Conservation (phyloP, 2,888 invertebrate genomes). For the Scrobipalpa costella region DNA sequence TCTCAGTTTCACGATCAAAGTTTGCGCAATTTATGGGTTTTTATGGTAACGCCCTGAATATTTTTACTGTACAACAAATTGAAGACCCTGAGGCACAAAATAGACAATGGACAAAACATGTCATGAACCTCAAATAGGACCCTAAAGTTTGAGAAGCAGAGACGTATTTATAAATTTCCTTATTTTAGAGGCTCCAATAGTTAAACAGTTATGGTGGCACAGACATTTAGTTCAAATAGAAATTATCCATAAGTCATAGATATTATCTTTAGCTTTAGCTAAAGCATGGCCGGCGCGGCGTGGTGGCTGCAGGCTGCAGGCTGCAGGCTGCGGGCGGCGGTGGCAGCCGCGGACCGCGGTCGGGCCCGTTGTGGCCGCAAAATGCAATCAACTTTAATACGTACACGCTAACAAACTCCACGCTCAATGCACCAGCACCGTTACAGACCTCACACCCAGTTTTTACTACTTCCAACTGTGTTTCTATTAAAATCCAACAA, state of each 20-base stretch:
- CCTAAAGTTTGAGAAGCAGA: neutral
- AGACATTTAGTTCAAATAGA: constrained; percentile 1
- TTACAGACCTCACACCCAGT: constrained; percentile 6
- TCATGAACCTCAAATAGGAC: too few relatives aligned
- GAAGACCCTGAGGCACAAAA: neutral
- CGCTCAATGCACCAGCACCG: constrained; percentile 14
- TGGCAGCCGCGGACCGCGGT: constrained; percentile 21
- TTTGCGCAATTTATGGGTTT: neutral
- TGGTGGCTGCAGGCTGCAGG: neutral
- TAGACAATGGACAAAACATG: constrained; percentile 1
- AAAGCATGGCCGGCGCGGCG: neutral
- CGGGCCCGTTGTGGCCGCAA: constrained; percentile 28
- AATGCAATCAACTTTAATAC: constrained; percentile 36
- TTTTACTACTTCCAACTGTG: neutral
- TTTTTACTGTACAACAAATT: neutral
- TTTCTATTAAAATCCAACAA: constrained; percentile 11
- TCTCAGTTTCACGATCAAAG: constrained; percentile 38
- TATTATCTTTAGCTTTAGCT: neutral
- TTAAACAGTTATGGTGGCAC: neutral
- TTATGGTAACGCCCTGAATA: neutral
- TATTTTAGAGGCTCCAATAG: neutral
- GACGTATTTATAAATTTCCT: neutral
- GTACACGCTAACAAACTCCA: constrained; percentile 31
- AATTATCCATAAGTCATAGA: constrained; percentile 8
- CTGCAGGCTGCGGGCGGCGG: neutral